phyloP scores from a whole-genome alignment of 2,113 vertebrate species.

The Charina bottae region DNA sequence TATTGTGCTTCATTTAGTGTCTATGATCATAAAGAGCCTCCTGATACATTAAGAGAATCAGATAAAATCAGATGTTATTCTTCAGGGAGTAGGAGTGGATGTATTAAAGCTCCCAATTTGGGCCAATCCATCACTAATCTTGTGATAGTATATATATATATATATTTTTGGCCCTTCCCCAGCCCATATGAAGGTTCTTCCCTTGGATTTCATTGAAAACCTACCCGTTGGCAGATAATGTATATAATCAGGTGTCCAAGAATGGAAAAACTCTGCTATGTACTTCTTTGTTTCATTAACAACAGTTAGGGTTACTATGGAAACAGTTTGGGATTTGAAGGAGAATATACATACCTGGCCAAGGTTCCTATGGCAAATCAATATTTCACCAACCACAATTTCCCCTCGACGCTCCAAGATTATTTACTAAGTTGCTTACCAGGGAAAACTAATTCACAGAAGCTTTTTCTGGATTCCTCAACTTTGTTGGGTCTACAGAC shows the following conservation, averaged over 20 bases:
- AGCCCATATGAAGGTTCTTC: background rate
- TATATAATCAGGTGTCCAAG: background rate
- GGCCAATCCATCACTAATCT: background rate
- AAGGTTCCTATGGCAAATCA: constrained; percentile 18
- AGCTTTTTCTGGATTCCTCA: too few species aligned
- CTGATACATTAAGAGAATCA: constrained; percentile 10
- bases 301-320: constrained; percentile 1
- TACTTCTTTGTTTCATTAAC: constrained; percentile 11
- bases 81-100: background rate
- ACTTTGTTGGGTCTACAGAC: too few species aligned
- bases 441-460: background rate
- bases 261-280: constrained; percentile 1
- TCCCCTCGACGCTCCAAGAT: background rate
- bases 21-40: background rate
- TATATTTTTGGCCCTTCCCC: too few species aligned
- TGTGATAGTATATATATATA: background rate
- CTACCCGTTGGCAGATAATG: background rate
- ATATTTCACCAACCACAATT: background rate
- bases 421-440: background rate
- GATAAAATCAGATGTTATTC: background rate
- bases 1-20: background rate
- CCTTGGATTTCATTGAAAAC: background rate
- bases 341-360: constrained; percentile 1
- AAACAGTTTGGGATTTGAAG: background rate
- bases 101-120: background rate